Conservation (phyloP, 2,888 invertebrate genomes). For the Deilephila elpenor region DNA sequence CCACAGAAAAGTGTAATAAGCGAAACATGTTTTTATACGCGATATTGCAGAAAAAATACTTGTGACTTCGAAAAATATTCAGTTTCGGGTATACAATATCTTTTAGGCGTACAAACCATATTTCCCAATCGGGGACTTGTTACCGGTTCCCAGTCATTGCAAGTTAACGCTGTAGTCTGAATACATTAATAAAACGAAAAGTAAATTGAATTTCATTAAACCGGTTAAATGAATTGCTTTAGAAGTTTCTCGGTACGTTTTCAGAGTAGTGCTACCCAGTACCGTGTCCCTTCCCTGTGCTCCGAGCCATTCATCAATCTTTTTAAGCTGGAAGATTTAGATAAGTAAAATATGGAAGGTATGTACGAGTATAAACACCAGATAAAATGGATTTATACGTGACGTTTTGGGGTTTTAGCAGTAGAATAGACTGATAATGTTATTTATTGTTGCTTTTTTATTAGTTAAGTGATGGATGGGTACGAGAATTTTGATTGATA, state of each 20-base stretch:
- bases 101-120: no score
- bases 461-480: no score
- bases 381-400: background rate
- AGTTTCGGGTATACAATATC: no score
- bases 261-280: background rate
- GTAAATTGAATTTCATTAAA: background rate
- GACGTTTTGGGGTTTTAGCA: background rate
- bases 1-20: no score
- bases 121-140: no score
- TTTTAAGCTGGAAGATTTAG: background rate
- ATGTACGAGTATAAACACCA: background rate
- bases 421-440: slow-evolving; percentile 30
- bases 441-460: background rate
- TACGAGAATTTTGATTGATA: no score
- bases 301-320: slow-evolving; percentile 15
- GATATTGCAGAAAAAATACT: no score
- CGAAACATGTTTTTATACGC: no score
- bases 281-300: background rate
- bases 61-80: no score
- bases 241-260: background rate
- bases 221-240: background rate
- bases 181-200: no score
- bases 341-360: slow-evolving; percentile 25
- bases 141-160: no score
- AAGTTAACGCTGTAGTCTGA: no score